Conservation (phyloP, 2,888 invertebrate species). For the Lochmaea capreae region DNA sequence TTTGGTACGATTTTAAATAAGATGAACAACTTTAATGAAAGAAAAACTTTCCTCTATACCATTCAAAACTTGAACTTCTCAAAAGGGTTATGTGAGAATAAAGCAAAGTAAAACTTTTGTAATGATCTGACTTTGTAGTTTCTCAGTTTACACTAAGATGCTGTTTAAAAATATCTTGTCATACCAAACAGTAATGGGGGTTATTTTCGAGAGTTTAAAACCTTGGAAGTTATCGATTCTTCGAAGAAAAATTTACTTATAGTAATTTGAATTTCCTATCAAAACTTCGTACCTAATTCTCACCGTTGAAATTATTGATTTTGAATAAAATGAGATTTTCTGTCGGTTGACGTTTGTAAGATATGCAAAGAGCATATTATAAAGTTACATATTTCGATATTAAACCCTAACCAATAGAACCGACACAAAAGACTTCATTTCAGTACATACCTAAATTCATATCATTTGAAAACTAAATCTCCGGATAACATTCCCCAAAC, state of each 20-base stretch:
- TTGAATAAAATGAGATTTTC: neutral
- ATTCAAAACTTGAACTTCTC: neutral
- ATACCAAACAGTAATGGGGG: neutral
- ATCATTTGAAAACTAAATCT: conserved; percentile 35
- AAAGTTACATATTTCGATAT: conserved; percentile 36
- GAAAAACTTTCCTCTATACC: neutral
- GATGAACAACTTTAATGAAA: neutral
- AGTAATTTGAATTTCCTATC: neutral
- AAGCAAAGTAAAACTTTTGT: conserved; percentile 7
- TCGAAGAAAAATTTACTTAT: neutral
- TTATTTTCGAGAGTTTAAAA: neutral
- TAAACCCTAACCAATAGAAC: conserved; percentile 30
- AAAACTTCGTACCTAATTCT: neutral
- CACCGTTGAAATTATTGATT: neutral
- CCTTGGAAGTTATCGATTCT: neutral
- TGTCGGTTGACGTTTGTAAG: neutral
- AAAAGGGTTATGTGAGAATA: conserved; percentile 5
- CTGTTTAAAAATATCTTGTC: neutral
- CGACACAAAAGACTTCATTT: conserved; percentile 26
- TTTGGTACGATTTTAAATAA: too few relatives aligned
- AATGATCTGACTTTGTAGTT: conserved; percentile 13
- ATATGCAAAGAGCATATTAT: conserved; percentile 3
- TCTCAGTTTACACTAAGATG: conserved; percentile 1
- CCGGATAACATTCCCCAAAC: conserved; percentile 23
- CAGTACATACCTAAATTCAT: conserved; percentile 32